phyloP scores from a whole-genome alignment of 2,888 invertebrate genomes.

The Drosophila peninsularis region DNA sequence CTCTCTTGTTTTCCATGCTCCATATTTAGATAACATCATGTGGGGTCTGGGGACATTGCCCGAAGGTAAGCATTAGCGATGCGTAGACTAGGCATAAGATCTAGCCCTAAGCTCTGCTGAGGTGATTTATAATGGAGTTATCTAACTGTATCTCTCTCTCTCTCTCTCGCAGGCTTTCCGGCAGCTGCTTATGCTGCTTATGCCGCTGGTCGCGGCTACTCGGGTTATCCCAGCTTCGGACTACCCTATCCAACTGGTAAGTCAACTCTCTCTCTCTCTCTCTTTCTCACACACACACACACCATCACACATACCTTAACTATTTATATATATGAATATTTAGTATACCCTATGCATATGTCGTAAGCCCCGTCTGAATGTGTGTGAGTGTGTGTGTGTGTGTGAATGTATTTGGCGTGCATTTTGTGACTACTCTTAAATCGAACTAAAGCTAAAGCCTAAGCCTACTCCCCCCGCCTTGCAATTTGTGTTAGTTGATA shows the following conservation, averaged over 20 bases:
- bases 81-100: not conserved
- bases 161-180: conserved; percentile 90
- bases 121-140: not conserved
- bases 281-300: conserved; percentile 26
- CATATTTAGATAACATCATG: conserved; percentile 93
- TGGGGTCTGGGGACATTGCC: conserved; percentile 99
- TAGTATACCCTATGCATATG: conserved; percentile 43
- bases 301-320: conserved; percentile 24
- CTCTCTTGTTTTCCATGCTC: conserved; percentile 58
- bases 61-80: conserved; percentile 91
- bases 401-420: conserved; percentile 42
- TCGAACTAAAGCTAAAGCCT: conserved; percentile 14
- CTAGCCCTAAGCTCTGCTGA: not conserved
- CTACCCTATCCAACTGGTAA: conserved; percentile 99
- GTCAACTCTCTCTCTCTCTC: conserved; percentile 22
- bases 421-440: conserved; percentile 49
- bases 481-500: conserved; percentile 70
- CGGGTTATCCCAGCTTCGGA: conserved; percentile 99
- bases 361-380: conserved; percentile 39
- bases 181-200: conserved; percentile 97
- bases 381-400: conserved; percentile 43
- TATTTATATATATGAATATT: conserved; percentile 24
- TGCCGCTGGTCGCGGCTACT: conserved; percentile 98
- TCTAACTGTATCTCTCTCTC: not conserved
- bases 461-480: conserved; percentile 7